Conservation (phyloP, 1,140 invertebrate species). For the Neomicropteryx cornuta region DNA sequence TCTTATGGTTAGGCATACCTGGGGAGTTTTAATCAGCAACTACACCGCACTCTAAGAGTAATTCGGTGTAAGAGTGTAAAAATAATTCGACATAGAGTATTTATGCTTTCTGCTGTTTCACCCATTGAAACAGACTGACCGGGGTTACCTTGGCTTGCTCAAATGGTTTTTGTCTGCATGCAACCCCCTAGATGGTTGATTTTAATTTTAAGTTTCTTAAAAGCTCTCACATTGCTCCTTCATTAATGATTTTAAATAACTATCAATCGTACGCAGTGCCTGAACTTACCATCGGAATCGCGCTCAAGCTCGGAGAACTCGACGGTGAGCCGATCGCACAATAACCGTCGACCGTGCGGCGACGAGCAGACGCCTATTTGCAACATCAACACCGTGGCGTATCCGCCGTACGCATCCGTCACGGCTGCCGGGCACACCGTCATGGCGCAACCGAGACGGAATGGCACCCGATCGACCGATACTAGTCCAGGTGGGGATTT, state of each 20-base stretch:
- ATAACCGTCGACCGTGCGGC: conserved; percentile 16
- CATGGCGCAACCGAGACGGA: conserved; percentile 11
- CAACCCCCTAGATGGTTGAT: too few species aligned
- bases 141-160: too few species aligned
- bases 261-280: conserved; percentile 16
- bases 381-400: conserved; percentile 21
- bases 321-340: conserved; percentile 21
- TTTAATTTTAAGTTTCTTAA: too few species aligned
- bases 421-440: conserved; percentile 1
- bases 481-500: conserved; percentile 5
- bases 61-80: too few species aligned
- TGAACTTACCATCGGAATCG: conserved; percentile 30
- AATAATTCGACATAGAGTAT: too few species aligned
- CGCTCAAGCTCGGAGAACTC: conserved; percentile 32
- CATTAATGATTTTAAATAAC: background rate
- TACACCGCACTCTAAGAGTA: too few species aligned
- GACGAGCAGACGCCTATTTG: conserved; percentile 26
- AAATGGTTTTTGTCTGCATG: too few species aligned
- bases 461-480: conserved; percentile 2
- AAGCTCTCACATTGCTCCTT: too few species aligned
- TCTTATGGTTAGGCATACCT: too few species aligned
- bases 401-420: conserved; percentile 1
- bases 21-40: too few species aligned
- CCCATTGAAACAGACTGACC: too few species aligned
- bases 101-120: too few species aligned